phyloP scores from a whole-genome alignment of 2,113 vertebrate species.

The Bombycilla garrulus region DNA sequence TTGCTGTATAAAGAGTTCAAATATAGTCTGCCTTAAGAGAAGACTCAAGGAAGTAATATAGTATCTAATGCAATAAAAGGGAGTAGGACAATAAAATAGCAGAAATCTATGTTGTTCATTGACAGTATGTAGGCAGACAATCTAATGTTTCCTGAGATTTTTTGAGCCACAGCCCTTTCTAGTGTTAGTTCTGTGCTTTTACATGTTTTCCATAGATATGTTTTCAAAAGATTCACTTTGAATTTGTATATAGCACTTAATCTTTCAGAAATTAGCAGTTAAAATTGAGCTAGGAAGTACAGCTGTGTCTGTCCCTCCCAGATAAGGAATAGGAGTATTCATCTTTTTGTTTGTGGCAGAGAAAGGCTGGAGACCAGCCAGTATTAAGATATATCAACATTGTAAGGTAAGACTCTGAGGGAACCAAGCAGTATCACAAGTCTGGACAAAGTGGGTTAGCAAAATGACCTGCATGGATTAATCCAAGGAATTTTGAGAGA shows the following conservation, averaged over 20 bases:
- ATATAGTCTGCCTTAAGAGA: background rate
- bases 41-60: background rate
- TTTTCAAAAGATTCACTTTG: background rate
- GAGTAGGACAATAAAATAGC: background rate
- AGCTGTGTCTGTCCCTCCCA: constrained; percentile 25
- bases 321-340: constrained; percentile 25
- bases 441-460: background rate
- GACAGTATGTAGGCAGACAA: background rate
- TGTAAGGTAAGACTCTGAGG: background rate
- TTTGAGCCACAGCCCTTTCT: background rate
- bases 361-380: constrained; percentile 2
- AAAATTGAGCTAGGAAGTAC: constrained; percentile 8
- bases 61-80: background rate
- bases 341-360: background rate
- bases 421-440: background rate
- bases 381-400: background rate
- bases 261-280: background rate
- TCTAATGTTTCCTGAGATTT: background rate
- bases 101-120: background rate
- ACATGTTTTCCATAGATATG: background rate
- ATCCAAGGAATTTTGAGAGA: background rate
- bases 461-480: background rate
- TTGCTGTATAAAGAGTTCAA: accelerated
- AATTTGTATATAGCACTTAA: background rate
- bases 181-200: background rate